Base-by-base conservation (phyloP, 1,140 invertebrate genomes). In the Hetaerina americana region DNA sequence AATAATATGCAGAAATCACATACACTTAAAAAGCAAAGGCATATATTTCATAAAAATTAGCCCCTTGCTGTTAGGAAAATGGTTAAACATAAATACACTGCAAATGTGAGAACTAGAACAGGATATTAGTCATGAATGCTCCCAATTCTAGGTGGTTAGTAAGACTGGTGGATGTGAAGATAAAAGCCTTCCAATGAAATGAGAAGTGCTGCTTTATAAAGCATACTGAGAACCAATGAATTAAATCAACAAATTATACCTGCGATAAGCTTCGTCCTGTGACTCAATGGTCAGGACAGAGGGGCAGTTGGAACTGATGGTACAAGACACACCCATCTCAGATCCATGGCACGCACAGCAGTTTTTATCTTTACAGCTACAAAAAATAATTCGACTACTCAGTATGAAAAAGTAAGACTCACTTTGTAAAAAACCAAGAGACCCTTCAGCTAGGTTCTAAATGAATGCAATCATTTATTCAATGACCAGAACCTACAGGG, bases 211-310 rank as follows among this genome's bases (percentile, higher is more conserved):
- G 18, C 40, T 57, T 57, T 57, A 57, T 57, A 18, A 57, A 57
- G 40, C 40, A 57, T 57, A n/a, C 15, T 70, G 15, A 57, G 40
- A 57, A n/a, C 40, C 40, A 57, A 57, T 57, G 15, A 57, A n/a
- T n/a, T n/a, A 69, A 70, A 74, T 18, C 22, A 66, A 31, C n/a
- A 68, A 29, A 18, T 70, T 22, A 25, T 76, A 78, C 77, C 76
- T 77, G 75, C 75, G 77, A 73, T 72, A 78, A 12, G 75, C 49
- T 26, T 79, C 77, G 27, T 79, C 78, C 74, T 80, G 78, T 24
- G 80, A 81, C 5, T 78, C 80, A 57, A 82, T 73, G 8, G 79
- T 77, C 66, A 82, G 72, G 40, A 82, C 81, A 72, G 80, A 82
- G 25, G 79, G 80, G 75, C 80, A 82, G 66, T 79, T 75, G 28